phyloP scores from a whole-genome alignment of 2,113 vertebrate genomes.

The Lagenorhynchus albirostris region DNA sequence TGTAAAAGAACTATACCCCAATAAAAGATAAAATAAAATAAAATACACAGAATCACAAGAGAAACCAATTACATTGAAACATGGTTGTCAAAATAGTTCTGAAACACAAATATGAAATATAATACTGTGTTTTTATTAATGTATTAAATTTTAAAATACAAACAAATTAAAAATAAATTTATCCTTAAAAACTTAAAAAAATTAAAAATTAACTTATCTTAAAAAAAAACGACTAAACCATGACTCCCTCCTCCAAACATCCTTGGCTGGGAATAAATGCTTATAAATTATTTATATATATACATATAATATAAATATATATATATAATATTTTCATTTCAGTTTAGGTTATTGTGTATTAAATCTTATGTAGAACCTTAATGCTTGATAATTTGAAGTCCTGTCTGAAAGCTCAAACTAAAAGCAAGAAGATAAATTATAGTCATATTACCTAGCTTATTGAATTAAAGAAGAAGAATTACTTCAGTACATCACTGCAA shows the following conservation, averaged over 20 bases:
- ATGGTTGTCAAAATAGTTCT: background rate
- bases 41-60: background rate
- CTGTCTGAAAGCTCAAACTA: background rate
- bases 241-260: background rate
- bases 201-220: background rate
- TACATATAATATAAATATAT: background rate
- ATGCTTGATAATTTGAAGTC: background rate
- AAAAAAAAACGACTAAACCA: background rate
- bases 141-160: background rate
- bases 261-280: background rate
- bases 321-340: background rate
- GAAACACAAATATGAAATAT: background rate
- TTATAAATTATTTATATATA: background rate
- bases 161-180: background rate
- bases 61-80: background rate
- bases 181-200: background rate
- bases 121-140: background rate
- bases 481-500: background rate
- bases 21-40: background rate
- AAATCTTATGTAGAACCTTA: background rate
- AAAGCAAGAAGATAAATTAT: background rate
- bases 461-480: conserved; percentile 32
- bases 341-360: background rate
- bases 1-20: too few species aligned
- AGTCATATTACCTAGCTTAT: background rate